phyloP scores from a whole-genome alignment of 2,888 invertebrate genomes.

The Eupsilia transversa region DNA sequence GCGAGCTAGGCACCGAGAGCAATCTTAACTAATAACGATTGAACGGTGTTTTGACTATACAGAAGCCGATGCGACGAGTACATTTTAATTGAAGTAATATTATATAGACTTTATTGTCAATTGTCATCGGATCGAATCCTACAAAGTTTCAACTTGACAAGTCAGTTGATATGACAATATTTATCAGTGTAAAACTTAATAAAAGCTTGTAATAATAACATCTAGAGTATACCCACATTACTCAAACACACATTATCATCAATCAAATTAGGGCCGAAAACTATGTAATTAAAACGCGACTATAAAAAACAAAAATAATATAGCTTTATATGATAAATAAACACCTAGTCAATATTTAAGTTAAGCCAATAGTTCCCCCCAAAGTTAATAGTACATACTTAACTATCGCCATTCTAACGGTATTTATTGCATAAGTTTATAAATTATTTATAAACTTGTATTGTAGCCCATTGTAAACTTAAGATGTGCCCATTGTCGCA shows the following conservation, averaged over 20 bases:
- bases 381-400: conserved; percentile 38
- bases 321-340: not conserved
- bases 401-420: conserved; percentile 42
- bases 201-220: not conserved
- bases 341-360: conserved; percentile 20
- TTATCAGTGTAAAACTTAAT: not conserved
- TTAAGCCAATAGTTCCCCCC: conserved; percentile 47
- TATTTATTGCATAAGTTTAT: conserved; percentile 55
- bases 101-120: not conserved
- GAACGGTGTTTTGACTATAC: not conserved
- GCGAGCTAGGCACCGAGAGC: not conserved
- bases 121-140: too few species aligned
- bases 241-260: not conserved
- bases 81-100: not conserved
- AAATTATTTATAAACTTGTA: conserved; percentile 52
- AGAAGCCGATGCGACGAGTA: too few species aligned
- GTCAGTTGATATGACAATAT: not conserved
- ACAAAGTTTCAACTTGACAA: not conserved
- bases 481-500: conserved; percentile 12
- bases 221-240: not conserved
- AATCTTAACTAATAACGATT: not conserved
- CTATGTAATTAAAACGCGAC: not conserved
- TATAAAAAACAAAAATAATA: too few species aligned
- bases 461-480: conserved; percentile 34
- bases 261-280: not conserved